Conservation (phyloP, 1,140 invertebrate species). For the Chironomus striatipennis region DNA sequence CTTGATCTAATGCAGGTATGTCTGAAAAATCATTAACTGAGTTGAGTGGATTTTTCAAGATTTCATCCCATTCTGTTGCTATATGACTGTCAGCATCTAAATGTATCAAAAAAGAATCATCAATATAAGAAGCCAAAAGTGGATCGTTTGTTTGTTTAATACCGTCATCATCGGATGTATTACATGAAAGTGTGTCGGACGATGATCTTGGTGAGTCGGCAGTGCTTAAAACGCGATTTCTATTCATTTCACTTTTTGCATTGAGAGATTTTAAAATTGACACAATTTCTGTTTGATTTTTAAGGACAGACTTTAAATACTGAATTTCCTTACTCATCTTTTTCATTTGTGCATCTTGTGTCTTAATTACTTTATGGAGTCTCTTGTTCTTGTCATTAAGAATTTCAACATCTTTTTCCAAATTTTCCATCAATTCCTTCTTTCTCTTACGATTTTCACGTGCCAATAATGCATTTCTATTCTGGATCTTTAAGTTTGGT, state of each 20-base stretch:
- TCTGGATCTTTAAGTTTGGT: constrained; percentile 34
- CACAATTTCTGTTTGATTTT: constrained; percentile 43
- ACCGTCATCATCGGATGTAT: constrained; percentile 15
- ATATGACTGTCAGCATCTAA: constrained; percentile 26
- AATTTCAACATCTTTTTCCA: constrained; percentile 43
- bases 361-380: constrained; percentile 40
- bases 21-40: constrained; percentile 27
- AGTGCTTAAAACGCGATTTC: constrained; percentile 17
- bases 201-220: not conserved
- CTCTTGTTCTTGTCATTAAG: constrained; percentile 43
- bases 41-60: constrained; percentile 27
- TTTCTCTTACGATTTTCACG: constrained; percentile 49
- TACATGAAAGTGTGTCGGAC: not conserved
- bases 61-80: constrained; percentile 19
- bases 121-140: constrained; percentile 28
- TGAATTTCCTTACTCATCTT: constrained; percentile 43
- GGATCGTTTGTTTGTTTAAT: constrained; percentile 25
- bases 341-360: constrained; percentile 41
- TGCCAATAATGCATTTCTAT: constrained; percentile 48
- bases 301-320: constrained; percentile 45
- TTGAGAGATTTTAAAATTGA: constrained; percentile 37
- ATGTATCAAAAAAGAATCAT: constrained; percentile 32
- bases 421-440: constrained; percentile 46
- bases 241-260: constrained; percentile 29
- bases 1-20: constrained; percentile 25